phyloP scores from a whole-genome alignment of 2,113 vertebrate genomes.

The Papio anubis region DNA sequence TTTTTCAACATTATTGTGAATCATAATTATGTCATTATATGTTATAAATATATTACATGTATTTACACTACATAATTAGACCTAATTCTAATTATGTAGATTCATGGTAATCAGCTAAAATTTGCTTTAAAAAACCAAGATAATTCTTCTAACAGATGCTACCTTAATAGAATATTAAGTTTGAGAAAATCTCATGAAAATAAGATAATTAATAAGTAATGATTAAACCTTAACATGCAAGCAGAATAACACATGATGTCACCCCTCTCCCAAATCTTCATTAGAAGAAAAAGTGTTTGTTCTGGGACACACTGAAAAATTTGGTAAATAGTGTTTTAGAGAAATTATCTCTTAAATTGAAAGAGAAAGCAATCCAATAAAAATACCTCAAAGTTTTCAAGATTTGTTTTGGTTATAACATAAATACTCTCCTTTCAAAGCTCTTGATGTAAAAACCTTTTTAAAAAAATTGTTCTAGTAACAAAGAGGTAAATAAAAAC shows the following conservation, averaged over 20 bases:
- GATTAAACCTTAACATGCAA: constrained; percentile 76
- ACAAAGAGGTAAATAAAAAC: constrained; percentile 82
- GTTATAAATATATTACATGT: constrained; percentile 87
- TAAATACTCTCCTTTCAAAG: constrained; percentile 68
- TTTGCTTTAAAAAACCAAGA: constrained; percentile 90
- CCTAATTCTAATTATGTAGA: constrained; percentile 90
- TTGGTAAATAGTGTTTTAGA: constrained; percentile 63
- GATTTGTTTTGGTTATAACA: constrained; percentile 75
- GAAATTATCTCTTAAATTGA: constrained; percentile 59
- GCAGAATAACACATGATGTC: constrained; percentile 65
- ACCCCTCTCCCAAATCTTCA: constrained; percentile 61
- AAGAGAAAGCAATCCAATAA: constrained; percentile 70
- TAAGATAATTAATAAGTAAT: constrained; percentile 85
- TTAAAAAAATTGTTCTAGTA: constrained; percentile 69
- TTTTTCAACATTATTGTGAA: constrained; percentile 81
- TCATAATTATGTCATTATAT: constrained; percentile 83
- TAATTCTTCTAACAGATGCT: constrained; percentile 89
- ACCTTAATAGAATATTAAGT: constrained; percentile 90
- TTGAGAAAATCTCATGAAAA: constrained; percentile 82
- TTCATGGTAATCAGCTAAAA: constrained; percentile 90
- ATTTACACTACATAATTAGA: constrained; percentile 90
- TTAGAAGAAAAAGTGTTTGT: constrained; percentile 57
- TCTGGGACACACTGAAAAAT: constrained; percentile 55
- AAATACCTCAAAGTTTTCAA: constrained; percentile 71
- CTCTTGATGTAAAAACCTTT: constrained; percentile 63